These are phyloP conservation scores for Diarsia brunnea DNA, from an alignment of 2,888 invertebrate species.

Conservation along the genomic window DNA sequence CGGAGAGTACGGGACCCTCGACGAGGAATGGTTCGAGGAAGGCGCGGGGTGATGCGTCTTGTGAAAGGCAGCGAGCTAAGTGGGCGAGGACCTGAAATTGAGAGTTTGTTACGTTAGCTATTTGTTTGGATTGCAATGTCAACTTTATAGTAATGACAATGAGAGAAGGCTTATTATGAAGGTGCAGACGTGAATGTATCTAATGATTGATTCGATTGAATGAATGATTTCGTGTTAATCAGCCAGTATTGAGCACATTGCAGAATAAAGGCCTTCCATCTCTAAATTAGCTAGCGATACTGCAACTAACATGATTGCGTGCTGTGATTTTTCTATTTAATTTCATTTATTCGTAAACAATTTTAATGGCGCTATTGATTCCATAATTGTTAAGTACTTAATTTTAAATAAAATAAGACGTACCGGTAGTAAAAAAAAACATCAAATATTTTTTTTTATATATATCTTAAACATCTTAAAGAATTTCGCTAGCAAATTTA, in stretches of 20 bases:
- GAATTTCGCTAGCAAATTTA: neutral
- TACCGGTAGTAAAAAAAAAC: no score
- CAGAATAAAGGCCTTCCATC: neutral
- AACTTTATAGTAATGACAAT: neutral
- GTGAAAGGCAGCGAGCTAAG: slow-evolving; percentile 97
- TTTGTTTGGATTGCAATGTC: neutral
- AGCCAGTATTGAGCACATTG: neutral
- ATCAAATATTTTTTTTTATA: no score
- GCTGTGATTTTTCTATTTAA: no score
- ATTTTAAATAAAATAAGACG: no score
- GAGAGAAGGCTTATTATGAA: neutral
- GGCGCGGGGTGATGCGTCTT: slow-evolving; percentile 98
- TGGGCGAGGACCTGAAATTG: slow-evolving; percentile 93
- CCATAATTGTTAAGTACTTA: neutral
- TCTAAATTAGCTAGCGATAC: neutral
- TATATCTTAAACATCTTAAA: neutral
- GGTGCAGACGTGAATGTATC: neutral
- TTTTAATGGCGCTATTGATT: neutral
- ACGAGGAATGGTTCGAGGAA: slow-evolving; percentile 98
- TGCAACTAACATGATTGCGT: neutral
- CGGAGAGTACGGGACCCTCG: slow-evolving; percentile 96
- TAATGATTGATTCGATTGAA: neutral
- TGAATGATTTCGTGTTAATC: neutral
- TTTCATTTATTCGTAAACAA: no score
- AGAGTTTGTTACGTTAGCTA: neutral